A percentile compares a stretch with the other conserved stretches of the same genome.
These are phyloP conservation scores for Chauna torquata DNA, from an alignment of 2,113 vertebrate genomes.

Conservation along the genomic window DNA sequence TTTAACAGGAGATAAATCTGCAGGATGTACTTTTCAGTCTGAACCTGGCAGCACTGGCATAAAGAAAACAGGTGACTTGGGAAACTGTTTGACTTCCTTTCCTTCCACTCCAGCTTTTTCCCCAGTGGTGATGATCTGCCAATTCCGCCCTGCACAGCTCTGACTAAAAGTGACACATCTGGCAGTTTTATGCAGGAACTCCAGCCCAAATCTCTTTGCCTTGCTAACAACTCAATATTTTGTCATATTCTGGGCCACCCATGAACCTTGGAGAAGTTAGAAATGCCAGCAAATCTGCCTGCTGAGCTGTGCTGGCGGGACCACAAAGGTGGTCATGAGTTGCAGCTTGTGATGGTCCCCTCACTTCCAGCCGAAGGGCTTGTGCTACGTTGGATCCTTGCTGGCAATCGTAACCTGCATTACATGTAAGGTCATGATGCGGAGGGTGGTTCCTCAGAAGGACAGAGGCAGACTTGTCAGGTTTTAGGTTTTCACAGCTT, in stretches of 20 bases:
- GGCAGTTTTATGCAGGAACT: not conserved
- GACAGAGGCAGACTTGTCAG: not conserved
- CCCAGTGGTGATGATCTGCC: not conserved
- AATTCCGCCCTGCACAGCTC: not conserved
- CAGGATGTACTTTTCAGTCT: rapidly evolving
- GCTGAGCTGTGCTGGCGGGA: not conserved
- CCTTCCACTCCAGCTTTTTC: not conserved
- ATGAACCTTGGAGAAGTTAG: not conserved
- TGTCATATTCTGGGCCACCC: constrained; percentile 6
- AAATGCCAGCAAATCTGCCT: not conserved
- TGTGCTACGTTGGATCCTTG: not conserved
- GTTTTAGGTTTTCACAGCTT: not conserved
- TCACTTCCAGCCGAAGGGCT: not conserved
- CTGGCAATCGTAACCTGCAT: rapidly evolving
- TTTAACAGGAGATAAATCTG: not conserved
- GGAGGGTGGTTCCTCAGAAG: not conserved
- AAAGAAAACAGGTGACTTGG: not conserved
- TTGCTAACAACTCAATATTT: not conserved
- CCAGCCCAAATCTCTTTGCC: constrained; percentile 9
- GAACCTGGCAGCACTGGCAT: not conserved
- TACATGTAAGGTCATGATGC: rapidly evolving
- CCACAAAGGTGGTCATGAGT: not conserved
- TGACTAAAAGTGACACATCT: constrained; percentile 12
- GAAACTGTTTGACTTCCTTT: not conserved
- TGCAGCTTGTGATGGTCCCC: not conserved